These are phyloP conservation scores for Diphyllodes magnificus DNA, from an alignment of 2,113 vertebrate species.

Conservation along the genomic window DNA sequence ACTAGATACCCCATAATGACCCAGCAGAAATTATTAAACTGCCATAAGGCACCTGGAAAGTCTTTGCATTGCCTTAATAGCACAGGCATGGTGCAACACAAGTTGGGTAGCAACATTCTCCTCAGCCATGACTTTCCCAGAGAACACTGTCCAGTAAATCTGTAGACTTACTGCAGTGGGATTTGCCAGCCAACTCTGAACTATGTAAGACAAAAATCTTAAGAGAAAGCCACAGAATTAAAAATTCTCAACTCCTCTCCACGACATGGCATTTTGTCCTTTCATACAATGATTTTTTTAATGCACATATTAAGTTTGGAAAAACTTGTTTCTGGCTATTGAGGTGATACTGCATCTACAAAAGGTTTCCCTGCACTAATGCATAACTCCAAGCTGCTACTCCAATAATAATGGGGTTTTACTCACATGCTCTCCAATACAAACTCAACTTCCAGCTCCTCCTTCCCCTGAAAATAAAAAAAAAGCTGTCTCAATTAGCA, in stretches of 20 bases:
- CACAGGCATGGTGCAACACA: background rate
- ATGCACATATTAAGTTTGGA: background rate
- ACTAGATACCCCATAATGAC: background rate
- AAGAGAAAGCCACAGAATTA: background rate
- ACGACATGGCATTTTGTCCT: background rate
- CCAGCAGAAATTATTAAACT: background rate
- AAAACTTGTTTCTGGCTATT: background rate
- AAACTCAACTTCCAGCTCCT: conserved; percentile 60
- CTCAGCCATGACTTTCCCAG: background rate
- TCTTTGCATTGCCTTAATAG: background rate
- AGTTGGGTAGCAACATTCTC: background rate
- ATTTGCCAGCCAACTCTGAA: background rate
- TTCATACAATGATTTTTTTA: background rate
- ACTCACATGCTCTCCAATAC: conserved; percentile 50
- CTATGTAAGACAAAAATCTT: background rate
- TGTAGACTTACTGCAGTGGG: background rate
- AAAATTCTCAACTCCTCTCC: background rate
- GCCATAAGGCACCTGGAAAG: background rate
- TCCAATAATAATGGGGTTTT: background rate
- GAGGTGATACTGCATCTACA: background rate
- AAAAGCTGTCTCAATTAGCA: background rate
- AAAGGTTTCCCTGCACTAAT: background rate
- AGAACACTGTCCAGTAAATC: background rate
- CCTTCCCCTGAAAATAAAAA: conserved; percentile 25
- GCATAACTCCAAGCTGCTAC: background rate